Evolutionary conservation across 2,113 vertebrate species (phyloP).

Genomic region (Amphiprion ocellaris): DNA sequence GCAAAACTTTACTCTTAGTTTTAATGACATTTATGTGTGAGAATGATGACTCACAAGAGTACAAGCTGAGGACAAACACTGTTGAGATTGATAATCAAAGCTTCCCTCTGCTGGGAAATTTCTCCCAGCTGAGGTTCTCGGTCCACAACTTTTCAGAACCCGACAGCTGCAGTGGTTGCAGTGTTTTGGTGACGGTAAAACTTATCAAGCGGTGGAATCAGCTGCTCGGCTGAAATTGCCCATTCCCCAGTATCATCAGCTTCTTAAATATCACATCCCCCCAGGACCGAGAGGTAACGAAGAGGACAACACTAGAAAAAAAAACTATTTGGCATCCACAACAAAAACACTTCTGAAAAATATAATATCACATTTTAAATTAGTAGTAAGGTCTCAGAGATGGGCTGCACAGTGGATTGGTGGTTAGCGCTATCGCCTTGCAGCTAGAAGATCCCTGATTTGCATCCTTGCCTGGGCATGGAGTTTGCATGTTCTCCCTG

Average conservation of each 20-base stretch:
- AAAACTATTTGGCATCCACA: background rate
- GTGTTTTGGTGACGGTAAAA: background rate
- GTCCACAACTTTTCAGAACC: slow-evolving; percentile 6
- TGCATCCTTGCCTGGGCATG: too few species aligned
- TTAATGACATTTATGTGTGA: background rate
- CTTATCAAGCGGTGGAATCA: slow-evolving; percentile 23
- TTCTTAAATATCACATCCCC: background rate
- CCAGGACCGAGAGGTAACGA: background rate
- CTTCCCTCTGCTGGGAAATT: background rate
- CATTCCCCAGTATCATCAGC: background rate
- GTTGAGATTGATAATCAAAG: background rate
- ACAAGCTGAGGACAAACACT: background rate
- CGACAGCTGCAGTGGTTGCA: background rate
- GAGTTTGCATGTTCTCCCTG: too few species aligned
- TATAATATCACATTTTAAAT: background rate
- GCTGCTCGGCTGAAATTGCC: slow-evolving; percentile 3
- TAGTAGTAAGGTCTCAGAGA: background rate
- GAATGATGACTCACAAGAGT: background rate
- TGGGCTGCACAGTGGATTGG: too few species aligned
- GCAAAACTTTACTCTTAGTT: background rate
- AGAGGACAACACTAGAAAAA: background rate
- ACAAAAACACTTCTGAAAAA: background rate
- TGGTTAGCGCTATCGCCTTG: too few species aligned
- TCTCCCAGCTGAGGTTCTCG: background rate
- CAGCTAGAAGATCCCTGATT: too few species aligned